Conservation (phyloP, 2,888 invertebrate species). For the Eupithecia centaureata region DNA sequence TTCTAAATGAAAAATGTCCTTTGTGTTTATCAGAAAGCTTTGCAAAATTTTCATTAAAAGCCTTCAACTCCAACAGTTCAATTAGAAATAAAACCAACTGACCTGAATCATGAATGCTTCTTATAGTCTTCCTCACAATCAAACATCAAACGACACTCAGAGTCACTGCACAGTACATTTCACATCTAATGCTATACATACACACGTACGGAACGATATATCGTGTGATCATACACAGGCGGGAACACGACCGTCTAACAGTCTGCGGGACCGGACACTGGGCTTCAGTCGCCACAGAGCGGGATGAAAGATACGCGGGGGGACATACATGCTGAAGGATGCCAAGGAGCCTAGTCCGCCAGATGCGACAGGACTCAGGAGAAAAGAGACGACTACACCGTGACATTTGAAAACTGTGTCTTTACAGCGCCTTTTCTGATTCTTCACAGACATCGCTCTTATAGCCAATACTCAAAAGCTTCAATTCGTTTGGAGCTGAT, state of each 20-base stretch:
- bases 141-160: constrained; percentile 70
- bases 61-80: neutral
- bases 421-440: constrained; percentile 69
- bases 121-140: constrained; percentile 66
- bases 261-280: constrained; percentile 80
- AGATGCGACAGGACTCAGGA: constrained; percentile 82
- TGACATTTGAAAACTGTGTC: constrained; percentile 84
- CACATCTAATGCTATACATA: constrained; percentile 69
- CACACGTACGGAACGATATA: constrained; percentile 62
- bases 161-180: constrained; percentile 80
- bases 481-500: constrained; percentile 37
- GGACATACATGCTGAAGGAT: constrained; percentile 79
- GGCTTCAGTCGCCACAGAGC: constrained; percentile 75
- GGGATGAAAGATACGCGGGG: constrained; percentile 81
- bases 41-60: neutral
- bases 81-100: constrained; percentile 54
- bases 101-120: constrained; percentile 82
- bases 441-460: constrained; percentile 45
- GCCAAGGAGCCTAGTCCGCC: constrained; percentile 73
- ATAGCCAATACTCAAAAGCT: constrained; percentile 36
- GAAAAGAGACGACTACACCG: constrained; percentile 83
- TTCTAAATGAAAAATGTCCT: neutral
- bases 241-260: constrained; percentile 76
- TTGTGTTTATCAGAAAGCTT: neutral
- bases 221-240: constrained; percentile 53